Evolutionary conservation across 2,888 invertebrate species (phyloP), one percentile per base, ranked within the genome.

Genomic region (Nasonia oneida): DNA sequence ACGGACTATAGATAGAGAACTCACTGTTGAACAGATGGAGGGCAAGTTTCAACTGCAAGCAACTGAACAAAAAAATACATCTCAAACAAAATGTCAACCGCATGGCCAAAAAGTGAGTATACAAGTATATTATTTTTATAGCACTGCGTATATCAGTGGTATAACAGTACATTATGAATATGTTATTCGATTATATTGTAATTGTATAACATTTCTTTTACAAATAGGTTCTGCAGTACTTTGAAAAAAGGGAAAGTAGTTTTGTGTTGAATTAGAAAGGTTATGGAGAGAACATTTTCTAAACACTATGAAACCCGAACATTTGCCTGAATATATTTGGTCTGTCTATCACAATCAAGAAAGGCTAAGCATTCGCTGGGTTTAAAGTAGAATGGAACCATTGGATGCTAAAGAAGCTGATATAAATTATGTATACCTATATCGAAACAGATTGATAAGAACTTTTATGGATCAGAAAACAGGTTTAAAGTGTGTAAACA

Each of bases 1-100:
- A 99, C 93, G 96, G 99, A 61, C 94, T 99, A 29, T 29, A 74
- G 99, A 99, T 94, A 96, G 96, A 84, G 97, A 98, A 87, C 95
- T 99, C 47, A 99, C 98, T n/a, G 98, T 99, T 70, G 99, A 98
- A 3, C 99, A 99, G 94, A 99, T 99, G 99, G 99, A 99, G 95
- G 99, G 99, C 96, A 99, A 98, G 94, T 98, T 99, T 94, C 99
- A 99, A 95, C 96, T 99, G 96, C 98, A 98, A 94, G 98, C 29
- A 29, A 29, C 29, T 29, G 29, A 29, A 29, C 29, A 75, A 57
- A 86, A 81, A 33, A 50, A 23, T 29, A 23, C 33, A 76, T 83
- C 76, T 57, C 88, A 88, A 80, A 42, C n/a, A 18, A 91, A 89
- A 86, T 88, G 84, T 81, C 90, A 89, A 75, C 90, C 92, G 57